A percentile compares a stretch with the other conserved stretches of the same genome.
Conservation (phyloP, 2,888 invertebrate species). For the Nephrotoma appendiculata region DNA sequence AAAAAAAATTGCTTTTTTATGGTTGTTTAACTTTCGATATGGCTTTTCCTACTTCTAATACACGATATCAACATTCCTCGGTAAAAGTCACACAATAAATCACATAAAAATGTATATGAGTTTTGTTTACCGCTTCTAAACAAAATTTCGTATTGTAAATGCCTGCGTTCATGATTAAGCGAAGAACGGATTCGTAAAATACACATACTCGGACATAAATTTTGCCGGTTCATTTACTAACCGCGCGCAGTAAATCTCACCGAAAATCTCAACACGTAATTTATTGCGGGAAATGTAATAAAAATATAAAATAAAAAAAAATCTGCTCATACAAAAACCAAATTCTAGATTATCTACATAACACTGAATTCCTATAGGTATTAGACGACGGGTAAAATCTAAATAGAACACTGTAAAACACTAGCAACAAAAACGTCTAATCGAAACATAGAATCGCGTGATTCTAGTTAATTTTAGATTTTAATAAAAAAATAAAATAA, state of each 20-base stretch:
- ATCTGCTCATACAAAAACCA: neutral
- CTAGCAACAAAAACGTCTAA: neutral
- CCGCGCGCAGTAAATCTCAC: neutral
- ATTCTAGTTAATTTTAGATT: neutral
- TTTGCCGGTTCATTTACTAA: neutral
- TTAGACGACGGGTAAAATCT: neutral
- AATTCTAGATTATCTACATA: neutral
- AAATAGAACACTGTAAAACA: neutral
- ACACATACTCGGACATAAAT: neutral
- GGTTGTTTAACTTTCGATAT: neutral
- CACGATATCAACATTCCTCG: neutral
- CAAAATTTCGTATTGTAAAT: neutral
- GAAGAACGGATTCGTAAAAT: neutral
- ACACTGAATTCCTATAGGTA: neutral
- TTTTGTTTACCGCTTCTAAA: neutral
- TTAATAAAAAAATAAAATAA: neutral
- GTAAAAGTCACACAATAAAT: neutral
- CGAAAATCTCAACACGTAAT: neutral
- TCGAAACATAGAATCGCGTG: neutral
- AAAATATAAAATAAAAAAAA: neutral
- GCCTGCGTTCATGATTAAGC: neutral
- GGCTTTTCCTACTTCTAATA: neutral
- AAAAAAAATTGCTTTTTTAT: neutral
- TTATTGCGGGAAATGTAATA: neutral
- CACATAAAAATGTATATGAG: neutral